Percentiles rank a stretch among this genome's conserved stretches.
Conservation (phyloP, 1,140 invertebrate species). For the Drusus annulatus region DNA sequence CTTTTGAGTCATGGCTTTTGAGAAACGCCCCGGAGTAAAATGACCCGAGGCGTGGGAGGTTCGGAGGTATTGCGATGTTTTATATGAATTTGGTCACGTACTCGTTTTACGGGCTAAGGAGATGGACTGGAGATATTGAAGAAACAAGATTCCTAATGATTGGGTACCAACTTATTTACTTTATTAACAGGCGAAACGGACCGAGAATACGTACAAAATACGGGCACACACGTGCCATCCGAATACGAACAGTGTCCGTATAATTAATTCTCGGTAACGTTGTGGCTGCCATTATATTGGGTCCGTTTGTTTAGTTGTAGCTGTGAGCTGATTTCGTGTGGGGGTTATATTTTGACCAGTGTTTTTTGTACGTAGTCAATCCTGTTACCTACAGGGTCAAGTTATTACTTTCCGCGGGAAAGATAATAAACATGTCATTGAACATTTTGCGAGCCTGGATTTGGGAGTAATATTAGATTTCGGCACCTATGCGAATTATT, state of each 20-base stretch:
- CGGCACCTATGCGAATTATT: too few relatives aligned
- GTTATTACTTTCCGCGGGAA: too few relatives aligned
- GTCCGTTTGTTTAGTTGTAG: too few relatives aligned
- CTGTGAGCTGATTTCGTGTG: too few relatives aligned
- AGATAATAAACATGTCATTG: too few relatives aligned
- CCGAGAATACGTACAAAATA: background rate
- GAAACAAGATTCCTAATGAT: constrained; percentile 27
- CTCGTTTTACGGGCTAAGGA: constrained; percentile 45
- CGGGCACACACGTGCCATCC: constrained; percentile 2
- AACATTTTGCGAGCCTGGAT: too few relatives aligned
- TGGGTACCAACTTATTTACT: constrained; percentile 15
- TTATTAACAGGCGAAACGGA: background rate
- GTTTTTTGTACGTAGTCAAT: too few relatives aligned
- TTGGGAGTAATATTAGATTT: too few relatives aligned
- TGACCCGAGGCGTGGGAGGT: background rate
- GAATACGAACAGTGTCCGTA: background rate
- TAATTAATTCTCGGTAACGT: background rate
- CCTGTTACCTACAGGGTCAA: too few relatives aligned
- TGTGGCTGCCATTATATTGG: background rate
- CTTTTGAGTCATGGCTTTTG: background rate
- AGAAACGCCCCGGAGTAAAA: constrained; percentile 13
- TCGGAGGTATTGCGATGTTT: constrained; percentile 50
- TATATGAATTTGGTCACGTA: constrained; percentile 55
- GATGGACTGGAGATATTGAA: constrained; percentile 20
- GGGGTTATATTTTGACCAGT: too few relatives aligned